phyloP scores from a whole-genome alignment of 23 tunicate species.

The Phallusia fumigata region DNA sequence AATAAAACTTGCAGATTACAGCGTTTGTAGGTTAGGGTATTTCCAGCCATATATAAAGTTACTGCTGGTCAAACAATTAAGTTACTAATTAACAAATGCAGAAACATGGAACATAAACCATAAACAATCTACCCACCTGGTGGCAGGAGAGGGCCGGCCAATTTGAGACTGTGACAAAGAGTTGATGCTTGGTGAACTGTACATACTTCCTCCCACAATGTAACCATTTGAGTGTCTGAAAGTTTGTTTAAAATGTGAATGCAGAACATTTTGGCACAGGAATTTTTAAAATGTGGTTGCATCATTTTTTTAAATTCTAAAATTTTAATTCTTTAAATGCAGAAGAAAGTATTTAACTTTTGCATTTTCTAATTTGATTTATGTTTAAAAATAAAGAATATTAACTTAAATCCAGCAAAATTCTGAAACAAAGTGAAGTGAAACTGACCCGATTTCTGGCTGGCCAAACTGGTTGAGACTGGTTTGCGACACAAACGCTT shows the following conservation, averaged over 20 bases:
- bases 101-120: too few relatives aligned
- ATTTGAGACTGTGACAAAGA: slow-evolving; percentile 78
- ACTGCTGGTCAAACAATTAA: too few relatives aligned
- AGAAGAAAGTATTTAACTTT: not conserved
- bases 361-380: not conserved
- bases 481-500: slow-evolving; percentile 81
- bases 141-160: slow-evolving; percentile 73
- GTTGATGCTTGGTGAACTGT: slow-evolving; percentile 86
- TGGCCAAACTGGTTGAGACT: slow-evolving; percentile 66
- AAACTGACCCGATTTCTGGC: slow-evolving; percentile 55
- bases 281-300: not conserved
- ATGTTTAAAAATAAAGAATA: too few relatives aligned
- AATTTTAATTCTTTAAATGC: not conserved
- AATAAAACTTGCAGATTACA: too few relatives aligned
- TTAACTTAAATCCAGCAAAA: too few relatives aligned
- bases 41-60: too few relatives aligned
- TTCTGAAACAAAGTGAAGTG: not conserved
- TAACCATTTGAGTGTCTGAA: slow-evolving; percentile 72
- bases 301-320: too few relatives aligned
- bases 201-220: slow-evolving; percentile 77
- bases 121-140: slow-evolving; percentile 75
- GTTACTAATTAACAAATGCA: too few relatives aligned
- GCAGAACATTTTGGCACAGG: too few relatives aligned
- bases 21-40: too few relatives aligned
- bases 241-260: not conserved